phyloP scores from a whole-genome alignment of 2,113 vertebrate genomes.

The Bos javanicus region DNA sequence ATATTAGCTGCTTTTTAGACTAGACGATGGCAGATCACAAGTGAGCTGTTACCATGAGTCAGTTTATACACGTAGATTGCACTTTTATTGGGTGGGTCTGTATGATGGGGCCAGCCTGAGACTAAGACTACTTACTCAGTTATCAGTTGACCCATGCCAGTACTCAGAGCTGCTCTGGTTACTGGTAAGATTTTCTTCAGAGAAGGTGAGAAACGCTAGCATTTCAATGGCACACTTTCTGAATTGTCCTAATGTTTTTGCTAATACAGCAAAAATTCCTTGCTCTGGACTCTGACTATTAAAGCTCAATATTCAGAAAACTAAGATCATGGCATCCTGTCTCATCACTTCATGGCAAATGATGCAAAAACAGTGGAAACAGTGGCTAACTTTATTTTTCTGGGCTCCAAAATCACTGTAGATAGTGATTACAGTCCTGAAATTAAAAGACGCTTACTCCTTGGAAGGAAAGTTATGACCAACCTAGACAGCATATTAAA shows the following conservation, averaged over 20 bases:
- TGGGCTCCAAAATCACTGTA: background rate
- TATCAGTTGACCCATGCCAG: background rate
- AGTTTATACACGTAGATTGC: accelerated
- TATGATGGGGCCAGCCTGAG: no score
- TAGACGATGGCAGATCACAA: background rate
- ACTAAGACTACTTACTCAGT: background rate
- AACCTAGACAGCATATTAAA: background rate
- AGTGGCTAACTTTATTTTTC: background rate
- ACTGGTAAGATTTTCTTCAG: background rate
- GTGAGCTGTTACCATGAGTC: background rate
- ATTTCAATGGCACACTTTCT: background rate
- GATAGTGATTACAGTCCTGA: background rate
- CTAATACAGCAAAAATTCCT: background rate
- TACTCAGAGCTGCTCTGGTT: background rate
- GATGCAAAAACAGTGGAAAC: background rate
- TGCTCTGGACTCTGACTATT: background rate
- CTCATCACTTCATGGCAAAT: background rate
- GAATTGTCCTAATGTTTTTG: background rate
- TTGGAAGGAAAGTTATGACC: background rate
- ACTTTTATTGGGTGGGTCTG: background rate
- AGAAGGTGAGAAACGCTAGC: background rate
- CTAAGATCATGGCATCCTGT: background rate
- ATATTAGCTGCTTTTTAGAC: background rate
- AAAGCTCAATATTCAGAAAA: background rate
- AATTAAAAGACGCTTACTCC: background rate